A percentile compares a stretch with the other conserved stretches of the same genome.
These are phyloP conservation scores for Gadopsis marmoratus DNA, from an alignment of 2,797 vertebrate genomes.

Conservation along the genomic window DNA sequence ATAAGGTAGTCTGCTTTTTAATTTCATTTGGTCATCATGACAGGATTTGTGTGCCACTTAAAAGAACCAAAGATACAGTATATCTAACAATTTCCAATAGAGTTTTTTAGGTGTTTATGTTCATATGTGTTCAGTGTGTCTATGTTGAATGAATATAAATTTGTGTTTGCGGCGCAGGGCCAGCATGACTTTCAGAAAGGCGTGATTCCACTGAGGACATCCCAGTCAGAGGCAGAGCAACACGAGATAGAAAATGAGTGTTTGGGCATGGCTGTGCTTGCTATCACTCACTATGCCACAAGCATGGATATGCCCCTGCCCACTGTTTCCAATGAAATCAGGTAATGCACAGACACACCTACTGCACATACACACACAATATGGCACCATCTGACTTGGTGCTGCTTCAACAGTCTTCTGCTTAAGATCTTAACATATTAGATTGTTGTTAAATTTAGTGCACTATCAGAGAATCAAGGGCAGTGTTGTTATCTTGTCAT, in stretches of 20 bases:
- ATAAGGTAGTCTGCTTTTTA: neutral
- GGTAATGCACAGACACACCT: slow-evolving; percentile 77
- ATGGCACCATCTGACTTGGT: no score
- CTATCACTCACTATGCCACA: slow-evolving; percentile 93
- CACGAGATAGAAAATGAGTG: slow-evolving; percentile 98
- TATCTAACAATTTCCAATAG: neutral
- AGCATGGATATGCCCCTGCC: slow-evolving; percentile 82
- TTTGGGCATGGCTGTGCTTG: slow-evolving; percentile 97
- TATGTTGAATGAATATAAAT: neutral
- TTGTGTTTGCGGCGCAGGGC: slow-evolving; percentile 83
- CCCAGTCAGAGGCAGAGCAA: slow-evolving; percentile 88
- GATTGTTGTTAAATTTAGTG: neutral
- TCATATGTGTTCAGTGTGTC: slow-evolving; percentile 1
- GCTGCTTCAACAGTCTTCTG: neutral
- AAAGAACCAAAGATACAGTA: neutral
- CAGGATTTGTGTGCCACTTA: neutral
- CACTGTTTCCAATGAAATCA: slow-evolving; percentile 88
- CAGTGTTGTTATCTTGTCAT: neutral
- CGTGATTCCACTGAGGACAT: slow-evolving; percentile 87
- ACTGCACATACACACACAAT: neutral
- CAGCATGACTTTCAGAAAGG: slow-evolving; percentile 95
- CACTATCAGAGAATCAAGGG: neutral
- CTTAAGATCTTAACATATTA: slow-evolving; percentile 9
- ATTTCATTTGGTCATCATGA: neutral
- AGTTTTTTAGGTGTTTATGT: slow-evolving; percentile 10